Conservation (phyloP, 2,113 vertebrate genomes). For the Collichthys lucidus region DNA sequence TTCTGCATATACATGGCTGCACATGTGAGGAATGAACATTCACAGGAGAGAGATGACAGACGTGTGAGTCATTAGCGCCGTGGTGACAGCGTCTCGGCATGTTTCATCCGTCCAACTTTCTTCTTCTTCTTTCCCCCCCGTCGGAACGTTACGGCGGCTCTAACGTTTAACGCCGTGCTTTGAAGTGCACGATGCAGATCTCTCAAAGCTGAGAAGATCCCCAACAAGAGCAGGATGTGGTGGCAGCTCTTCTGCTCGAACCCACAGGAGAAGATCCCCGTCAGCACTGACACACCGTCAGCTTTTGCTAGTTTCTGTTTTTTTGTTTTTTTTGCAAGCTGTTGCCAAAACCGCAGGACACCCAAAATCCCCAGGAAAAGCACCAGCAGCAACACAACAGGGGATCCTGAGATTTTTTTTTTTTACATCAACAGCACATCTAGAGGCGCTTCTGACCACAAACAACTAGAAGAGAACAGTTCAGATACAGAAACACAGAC, state of each 20-base stretch:
- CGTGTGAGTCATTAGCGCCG: constrained; percentile 59
- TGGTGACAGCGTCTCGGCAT: constrained; percentile 44
- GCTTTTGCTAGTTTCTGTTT: background rate
- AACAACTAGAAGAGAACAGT: background rate
- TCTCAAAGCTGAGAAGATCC: constrained; percentile 1
- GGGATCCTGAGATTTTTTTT: background rate
- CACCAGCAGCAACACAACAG: constrained; percentile 21
- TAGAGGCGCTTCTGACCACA: background rate
- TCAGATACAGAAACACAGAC: background rate
- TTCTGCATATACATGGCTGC: background rate
- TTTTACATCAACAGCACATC: constrained; percentile 6
- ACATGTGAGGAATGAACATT: constrained; percentile 41
- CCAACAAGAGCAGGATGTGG: background rate
- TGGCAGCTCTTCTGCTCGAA: background rate
- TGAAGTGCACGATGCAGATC: constrained; percentile 8
- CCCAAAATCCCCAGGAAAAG: constrained; percentile 36
- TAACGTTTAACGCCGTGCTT: too few species aligned
- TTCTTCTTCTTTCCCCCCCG: constrained; percentile 5
- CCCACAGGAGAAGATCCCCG: constrained; percentile 31
- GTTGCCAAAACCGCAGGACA: constrained; percentile 41
- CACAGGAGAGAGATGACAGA: constrained; percentile 60
- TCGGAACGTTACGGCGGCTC: background rate
- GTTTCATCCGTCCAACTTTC: constrained; percentile 60
- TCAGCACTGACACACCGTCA: constrained; percentile 21
- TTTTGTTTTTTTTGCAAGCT: background rate